A percentile compares a stretch with the other conserved stretches of the same genome.
Conservation (phyloP, 2,888 invertebrate genomes). For the Aleiodes leptofemur region DNA sequence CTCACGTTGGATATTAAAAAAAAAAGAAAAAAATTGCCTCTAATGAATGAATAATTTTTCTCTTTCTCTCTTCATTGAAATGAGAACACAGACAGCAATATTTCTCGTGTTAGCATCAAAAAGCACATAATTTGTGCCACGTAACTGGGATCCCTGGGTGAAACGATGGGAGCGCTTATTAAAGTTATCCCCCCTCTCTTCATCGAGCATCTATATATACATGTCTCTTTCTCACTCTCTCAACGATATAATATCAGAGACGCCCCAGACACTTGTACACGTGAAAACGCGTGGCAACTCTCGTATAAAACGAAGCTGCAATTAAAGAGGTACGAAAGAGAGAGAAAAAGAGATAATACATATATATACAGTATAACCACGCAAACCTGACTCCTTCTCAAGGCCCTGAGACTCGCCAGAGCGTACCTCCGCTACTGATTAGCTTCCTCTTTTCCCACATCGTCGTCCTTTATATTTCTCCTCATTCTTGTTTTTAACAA, state of each 20-base stretch:
- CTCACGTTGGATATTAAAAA: constrained; percentile 39
- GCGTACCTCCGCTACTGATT: constrained; percentile 75
- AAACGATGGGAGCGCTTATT: constrained; percentile 34
- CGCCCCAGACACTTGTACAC: background rate
- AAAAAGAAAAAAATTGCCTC: constrained; percentile 27
- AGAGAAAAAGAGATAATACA: background rate
- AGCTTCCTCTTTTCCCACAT: constrained; percentile 75
- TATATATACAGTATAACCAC: constrained; percentile 37
- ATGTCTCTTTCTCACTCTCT: background rate
- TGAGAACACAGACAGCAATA: background rate
- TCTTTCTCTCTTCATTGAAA: background rate
- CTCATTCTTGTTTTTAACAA: constrained; percentile 27
- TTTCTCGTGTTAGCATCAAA: constrained; percentile 23
- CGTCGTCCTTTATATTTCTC: constrained; percentile 55
- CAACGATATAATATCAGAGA: background rate
- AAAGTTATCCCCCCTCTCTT: constrained; percentile 33
- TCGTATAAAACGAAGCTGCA: constrained; percentile 46
- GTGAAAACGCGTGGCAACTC: constrained; percentile 27
- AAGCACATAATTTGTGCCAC: constrained; percentile 24
- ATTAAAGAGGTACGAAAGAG: constrained; percentile 52
- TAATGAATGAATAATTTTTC: constrained; percentile 7
- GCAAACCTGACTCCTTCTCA: constrained; percentile 62
- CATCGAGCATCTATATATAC: too few relatives aligned
- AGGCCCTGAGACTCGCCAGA: constrained; percentile 69
- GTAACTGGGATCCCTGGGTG: background rate